A percentile compares a stretch with the other conserved stretches of the same genome.
These are phyloP conservation scores for Aptenodytes patagonicus DNA, from an alignment of 2,113 vertebrate species.

Conservation along the genomic window DNA sequence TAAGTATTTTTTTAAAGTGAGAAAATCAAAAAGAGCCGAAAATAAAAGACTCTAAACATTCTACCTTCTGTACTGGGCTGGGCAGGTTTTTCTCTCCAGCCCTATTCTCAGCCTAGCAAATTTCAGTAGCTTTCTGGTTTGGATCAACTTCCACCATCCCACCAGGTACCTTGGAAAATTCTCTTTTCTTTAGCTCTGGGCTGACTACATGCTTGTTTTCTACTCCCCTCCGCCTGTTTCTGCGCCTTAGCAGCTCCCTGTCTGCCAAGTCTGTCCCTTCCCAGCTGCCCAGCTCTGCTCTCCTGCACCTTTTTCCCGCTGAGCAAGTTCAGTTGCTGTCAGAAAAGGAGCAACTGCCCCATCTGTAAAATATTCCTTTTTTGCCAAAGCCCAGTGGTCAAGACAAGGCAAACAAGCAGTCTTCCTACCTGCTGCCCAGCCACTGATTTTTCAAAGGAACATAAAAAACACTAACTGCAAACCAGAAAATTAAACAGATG, in stretches of 20 bases:
- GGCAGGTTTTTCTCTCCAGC: neutral
- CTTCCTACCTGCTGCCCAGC: neutral
- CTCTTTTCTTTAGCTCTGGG: neutral
- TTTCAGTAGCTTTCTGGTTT: neutral
- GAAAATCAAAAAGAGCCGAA: neutral
- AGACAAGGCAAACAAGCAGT: neutral
- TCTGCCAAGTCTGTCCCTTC: neutral
- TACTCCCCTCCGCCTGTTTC: neutral
- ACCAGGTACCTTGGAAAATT: neutral
- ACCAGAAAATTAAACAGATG: slow-evolving; percentile 15
- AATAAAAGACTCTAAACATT: neutral
- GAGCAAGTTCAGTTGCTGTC: neutral
- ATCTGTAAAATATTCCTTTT: neutral
- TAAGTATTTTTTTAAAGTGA: neutral
- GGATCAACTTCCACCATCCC: neutral
- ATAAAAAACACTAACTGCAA: neutral
- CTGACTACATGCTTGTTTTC: neutral
- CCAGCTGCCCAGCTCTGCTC: neutral
- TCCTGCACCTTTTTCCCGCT: neutral
- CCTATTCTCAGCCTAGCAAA: neutral
- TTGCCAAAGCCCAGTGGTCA: neutral
- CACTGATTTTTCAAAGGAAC: neutral
- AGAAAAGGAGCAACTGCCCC: neutral
- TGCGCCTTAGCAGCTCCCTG: neutral
- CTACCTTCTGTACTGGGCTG: neutral